These are phyloP conservation scores for Halcyon malimbica DNA, from an alignment of 2,113 vertebrate species.

Conservation along the genomic window DNA sequence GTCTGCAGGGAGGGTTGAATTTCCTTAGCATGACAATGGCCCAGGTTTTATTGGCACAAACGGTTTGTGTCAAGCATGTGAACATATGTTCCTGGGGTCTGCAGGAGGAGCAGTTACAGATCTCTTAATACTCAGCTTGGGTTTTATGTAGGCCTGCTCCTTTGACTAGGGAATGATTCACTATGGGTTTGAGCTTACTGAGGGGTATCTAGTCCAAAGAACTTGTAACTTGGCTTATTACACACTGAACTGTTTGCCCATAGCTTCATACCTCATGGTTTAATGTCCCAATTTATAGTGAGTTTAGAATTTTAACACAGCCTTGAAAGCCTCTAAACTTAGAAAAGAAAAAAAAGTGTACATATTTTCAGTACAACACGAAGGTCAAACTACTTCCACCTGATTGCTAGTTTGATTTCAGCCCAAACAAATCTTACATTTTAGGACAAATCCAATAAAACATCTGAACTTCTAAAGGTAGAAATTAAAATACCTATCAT, in stretches of 20 bases:
- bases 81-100: slow-evolving; percentile 47
- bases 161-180: neutral
- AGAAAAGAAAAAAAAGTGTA: neutral
- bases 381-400: neutral
- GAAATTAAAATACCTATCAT: neutral
- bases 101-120: slow-evolving; percentile 26
- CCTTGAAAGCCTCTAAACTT: neutral
- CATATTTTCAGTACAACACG: neutral
- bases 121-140: slow-evolving; percentile 10
- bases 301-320: neutral
- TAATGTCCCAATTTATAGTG: neutral
- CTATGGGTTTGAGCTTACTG: neutral
- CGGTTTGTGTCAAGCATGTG: slow-evolving; percentile 46
- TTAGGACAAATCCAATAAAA: neutral
- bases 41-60: slow-evolving; percentile 43
- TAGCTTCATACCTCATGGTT: neutral
- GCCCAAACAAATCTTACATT: neutral
- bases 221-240: neutral
- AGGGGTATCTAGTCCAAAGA: neutral
- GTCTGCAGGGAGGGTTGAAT: slow-evolving; percentile 20
- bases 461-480: neutral
- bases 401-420: neutral
- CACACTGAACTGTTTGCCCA: neutral
- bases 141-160: neutral
- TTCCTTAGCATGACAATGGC: slow-evolving; percentile 51